Evolutionary conservation across 1,140 invertebrate species (phyloP).

Genomic region (Listronotus bonariensis): DNA sequence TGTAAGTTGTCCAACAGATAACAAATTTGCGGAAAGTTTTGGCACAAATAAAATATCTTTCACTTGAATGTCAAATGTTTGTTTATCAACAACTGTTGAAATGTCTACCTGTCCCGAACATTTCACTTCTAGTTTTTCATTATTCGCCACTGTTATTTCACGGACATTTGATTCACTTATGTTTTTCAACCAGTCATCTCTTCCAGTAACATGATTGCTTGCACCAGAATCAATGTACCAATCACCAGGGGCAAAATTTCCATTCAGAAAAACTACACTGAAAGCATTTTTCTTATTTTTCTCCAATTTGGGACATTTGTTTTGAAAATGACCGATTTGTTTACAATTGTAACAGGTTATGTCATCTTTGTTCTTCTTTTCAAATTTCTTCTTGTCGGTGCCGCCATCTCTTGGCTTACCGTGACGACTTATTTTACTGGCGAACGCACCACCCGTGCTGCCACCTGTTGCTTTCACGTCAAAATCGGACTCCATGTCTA

Average conservation of each 20-base stretch:
- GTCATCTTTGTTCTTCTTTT: neutral
- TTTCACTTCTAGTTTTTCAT: slow-evolving; percentile 9
- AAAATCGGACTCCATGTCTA: slow-evolving; percentile 20
- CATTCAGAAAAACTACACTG: slow-evolving; percentile 31
- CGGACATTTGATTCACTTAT: neutral
- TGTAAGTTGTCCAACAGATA: slow-evolving; percentile 15
- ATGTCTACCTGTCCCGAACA: slow-evolving; percentile 5
- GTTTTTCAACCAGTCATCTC: slow-evolving; percentile 34
- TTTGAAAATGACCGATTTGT: slow-evolving; percentile 28
- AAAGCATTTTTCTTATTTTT: slow-evolving; percentile 14
- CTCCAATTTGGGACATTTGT: slow-evolving; percentile 8
- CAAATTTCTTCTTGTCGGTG: neutral
- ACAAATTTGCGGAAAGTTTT: slow-evolving; percentile 7
- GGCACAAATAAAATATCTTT: slow-evolving; percentile 5
- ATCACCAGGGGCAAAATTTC: slow-evolving; percentile 34
- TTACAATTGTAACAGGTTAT: slow-evolving; percentile 31
- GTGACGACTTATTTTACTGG: slow-evolving; percentile 1
- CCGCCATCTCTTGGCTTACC: neutral
- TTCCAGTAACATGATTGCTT: slow-evolving; percentile 42
- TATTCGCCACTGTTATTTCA: slow-evolving; percentile 26
- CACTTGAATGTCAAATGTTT: too few relatives aligned
- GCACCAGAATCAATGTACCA: slow-evolving; percentile 48
- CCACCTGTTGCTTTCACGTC: neutral
- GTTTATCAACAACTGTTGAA: neutral
- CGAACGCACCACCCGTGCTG: slow-evolving; percentile 23